Evolutionary conservation across 1,140 invertebrate species (phyloP).

Genomic region (Asbolus verrucosus): DNA sequence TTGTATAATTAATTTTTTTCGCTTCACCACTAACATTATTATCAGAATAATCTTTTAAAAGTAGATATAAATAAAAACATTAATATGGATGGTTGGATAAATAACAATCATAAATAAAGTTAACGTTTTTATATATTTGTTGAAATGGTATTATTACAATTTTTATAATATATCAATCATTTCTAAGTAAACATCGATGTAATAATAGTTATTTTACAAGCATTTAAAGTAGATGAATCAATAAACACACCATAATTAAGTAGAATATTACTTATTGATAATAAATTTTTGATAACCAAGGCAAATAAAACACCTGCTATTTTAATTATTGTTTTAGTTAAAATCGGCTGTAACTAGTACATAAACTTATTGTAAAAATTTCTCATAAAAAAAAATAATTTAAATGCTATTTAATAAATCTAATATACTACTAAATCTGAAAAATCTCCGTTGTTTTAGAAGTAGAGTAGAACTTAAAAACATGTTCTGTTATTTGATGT

Average conservation of each 20-base stretch:
- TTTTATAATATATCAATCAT: slow-evolving; percentile 43
- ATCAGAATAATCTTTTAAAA: too few species aligned
- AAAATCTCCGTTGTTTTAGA: too few species aligned
- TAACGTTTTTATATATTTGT: slow-evolving; percentile 42
- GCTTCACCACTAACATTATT: too few species aligned
- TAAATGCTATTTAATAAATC: not conserved
- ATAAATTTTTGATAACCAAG: slow-evolving; percentile 37
- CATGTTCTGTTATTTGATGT: too few species aligned
- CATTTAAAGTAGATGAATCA: slow-evolving; percentile 31
- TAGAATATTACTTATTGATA: slow-evolving; percentile 43
- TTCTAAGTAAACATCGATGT: slow-evolving; percentile 42
- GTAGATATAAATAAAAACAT: not conserved
- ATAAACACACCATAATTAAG: slow-evolving; percentile 41
- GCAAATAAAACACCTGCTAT: slow-evolving; percentile 32
- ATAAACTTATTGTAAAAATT: slow-evolving; percentile 17
- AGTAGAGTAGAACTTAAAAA: too few species aligned
- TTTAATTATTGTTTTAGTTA: slow-evolving; percentile 41
- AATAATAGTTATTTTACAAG: slow-evolving; percentile 43
- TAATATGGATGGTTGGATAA: slow-evolving; percentile 5
- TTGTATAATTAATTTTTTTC: too few species aligned
- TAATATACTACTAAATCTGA: too few species aligned
- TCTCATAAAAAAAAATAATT: slow-evolving; percentile 11
- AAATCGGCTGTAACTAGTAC: slow-evolving; percentile 13
- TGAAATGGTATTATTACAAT: slow-evolving; percentile 41
- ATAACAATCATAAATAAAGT: slow-evolving; percentile 16